Evolutionary conservation across 2,113 vertebrate genomes (phyloP).

Genomic region (cat (Felis catus)): DNA sequence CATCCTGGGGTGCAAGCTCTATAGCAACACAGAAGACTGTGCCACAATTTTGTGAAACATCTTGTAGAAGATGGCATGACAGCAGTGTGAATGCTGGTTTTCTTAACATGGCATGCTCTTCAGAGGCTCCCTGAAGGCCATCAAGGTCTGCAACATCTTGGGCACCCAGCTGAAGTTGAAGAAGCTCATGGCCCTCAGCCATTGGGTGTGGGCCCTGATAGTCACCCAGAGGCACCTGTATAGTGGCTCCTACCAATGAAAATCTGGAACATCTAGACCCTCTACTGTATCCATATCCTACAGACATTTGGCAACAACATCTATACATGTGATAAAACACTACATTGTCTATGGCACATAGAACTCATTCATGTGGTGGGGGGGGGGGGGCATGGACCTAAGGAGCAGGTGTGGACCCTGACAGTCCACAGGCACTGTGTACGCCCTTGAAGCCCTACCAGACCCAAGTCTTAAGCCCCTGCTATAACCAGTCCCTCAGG

Average conservation of each 20-base stretch:
- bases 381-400: slow-evolving; percentile 93
- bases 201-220: slow-evolving; percentile 95
- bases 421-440: slow-evolving; percentile 94
- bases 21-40: slow-evolving; percentile 96
- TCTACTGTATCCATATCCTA: slow-evolving; percentile 94
- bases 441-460: slow-evolving; percentile 95
- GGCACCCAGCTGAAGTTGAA: slow-evolving; percentile 96
- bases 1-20: slow-evolving; percentile 95
- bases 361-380: slow-evolving; percentile 92
- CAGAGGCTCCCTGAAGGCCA: slow-evolving; percentile 96
- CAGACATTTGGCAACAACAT: slow-evolving; percentile 95
- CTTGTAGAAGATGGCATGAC: slow-evolving; percentile 96
- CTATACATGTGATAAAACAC: slow-evolving; percentile 95
- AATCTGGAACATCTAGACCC: slow-evolving; percentile 93
- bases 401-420: slow-evolving; percentile 94
- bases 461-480: slow-evolving; percentile 98
- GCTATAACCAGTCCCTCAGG: slow-evolving; percentile 94
- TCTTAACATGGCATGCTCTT: slow-evolving; percentile 96
- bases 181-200: slow-evolving; percentile 95
- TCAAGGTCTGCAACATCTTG: slow-evolving; percentile 97
- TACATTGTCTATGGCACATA: slow-evolving; percentile 96
- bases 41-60: slow-evolving; percentile 97
- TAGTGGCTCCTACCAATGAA: slow-evolving; percentile 90
- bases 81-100: slow-evolving; percentile 96
- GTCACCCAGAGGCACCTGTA: slow-evolving; percentile 88